Evolutionary conservation across 2,113 vertebrate species (phyloP).

Genomic region (Manacus vitellinus): DNA sequence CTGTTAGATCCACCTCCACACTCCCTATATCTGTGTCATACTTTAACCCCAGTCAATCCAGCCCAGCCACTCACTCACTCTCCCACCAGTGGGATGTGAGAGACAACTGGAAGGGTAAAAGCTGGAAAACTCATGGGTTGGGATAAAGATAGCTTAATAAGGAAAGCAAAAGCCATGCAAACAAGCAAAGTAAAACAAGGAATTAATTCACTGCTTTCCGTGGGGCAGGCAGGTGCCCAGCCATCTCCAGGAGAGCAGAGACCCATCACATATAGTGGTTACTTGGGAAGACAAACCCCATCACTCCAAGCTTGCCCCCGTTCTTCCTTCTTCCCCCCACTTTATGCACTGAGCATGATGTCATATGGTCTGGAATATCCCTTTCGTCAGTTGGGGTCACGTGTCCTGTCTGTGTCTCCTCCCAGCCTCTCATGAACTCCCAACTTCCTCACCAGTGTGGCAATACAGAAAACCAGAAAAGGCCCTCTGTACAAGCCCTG

Average conservation of each 20-base stretch:
- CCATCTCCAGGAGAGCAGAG: background rate
- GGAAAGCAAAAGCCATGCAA: background rate
- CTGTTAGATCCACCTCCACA: background rate
- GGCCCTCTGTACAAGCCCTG: background rate
- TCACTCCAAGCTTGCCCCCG: background rate
- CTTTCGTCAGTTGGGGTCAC: background rate
- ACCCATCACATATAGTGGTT: too few relatives aligned
- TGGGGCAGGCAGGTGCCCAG: background rate
- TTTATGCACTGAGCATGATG: background rate
- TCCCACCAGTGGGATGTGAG: background rate
- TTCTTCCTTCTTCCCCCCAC: accelerated
- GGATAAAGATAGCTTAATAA: background rate
- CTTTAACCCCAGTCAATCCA: background rate
- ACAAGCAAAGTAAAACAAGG: background rate
- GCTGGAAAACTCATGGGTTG: background rate
- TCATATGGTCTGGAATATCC: background rate
- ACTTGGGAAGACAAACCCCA: background rate
- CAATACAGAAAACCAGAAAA: background rate
- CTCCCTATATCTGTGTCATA: background rate
- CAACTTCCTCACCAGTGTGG: background rate
- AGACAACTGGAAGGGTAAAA: background rate
- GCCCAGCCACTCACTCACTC: background rate
- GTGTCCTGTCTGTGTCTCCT: background rate
- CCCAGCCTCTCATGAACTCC: background rate
- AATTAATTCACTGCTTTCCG: background rate